Percentiles rank a stretch among this genome's conserved stretches.
phyloP scores from a whole-genome alignment of 2,113 vertebrate species.

The Herpetotheres cachinnans region DNA sequence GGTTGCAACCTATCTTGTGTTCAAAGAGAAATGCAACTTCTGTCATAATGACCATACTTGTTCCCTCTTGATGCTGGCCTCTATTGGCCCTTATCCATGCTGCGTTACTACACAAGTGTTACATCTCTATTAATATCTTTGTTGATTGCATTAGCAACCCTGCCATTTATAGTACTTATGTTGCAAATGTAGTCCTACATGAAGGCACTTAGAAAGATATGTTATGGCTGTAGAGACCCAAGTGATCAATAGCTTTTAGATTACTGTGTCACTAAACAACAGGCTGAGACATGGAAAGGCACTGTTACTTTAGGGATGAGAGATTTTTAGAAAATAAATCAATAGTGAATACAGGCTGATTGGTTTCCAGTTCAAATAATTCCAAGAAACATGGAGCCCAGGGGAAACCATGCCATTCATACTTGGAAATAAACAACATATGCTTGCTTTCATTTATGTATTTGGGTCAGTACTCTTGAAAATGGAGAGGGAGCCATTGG shows the following conservation, averaged over 20 bases:
- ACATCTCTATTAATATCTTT: not conserved
- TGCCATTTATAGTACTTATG: not conserved
- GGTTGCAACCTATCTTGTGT: not conserved
- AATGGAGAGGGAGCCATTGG: not conserved
- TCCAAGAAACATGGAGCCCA: conserved; percentile 44
- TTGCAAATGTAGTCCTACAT: not conserved
- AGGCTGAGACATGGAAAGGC: conserved; percentile 34
- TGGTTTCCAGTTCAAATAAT: conserved; percentile 58
- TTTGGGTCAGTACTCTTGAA: conserved; percentile 43
- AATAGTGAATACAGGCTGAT: conserved; percentile 37
- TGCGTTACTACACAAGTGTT: not conserved
- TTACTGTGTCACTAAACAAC: conserved; percentile 47
- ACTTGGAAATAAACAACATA: conserved; percentile 20
- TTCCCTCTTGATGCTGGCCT: not conserved
- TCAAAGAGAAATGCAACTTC: not conserved
- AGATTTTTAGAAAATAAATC: conserved; percentile 60
- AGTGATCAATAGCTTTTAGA: conserved; percentile 64
- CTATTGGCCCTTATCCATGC: not conserved
- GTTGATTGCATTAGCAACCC: not conserved
- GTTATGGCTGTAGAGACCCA: conserved; percentile 21
- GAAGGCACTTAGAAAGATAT: conserved; percentile 13
- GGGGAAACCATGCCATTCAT: conserved; percentile 1
- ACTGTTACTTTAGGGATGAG: conserved; percentile 28
- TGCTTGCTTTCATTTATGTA: conserved; percentile 9
- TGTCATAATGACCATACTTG: not conserved